A percentile compares a stretch with the other conserved stretches of the same genome.
phyloP scores from a whole-genome alignment of 2,888 invertebrate species.

The Drosophila niveifrons region DNA sequence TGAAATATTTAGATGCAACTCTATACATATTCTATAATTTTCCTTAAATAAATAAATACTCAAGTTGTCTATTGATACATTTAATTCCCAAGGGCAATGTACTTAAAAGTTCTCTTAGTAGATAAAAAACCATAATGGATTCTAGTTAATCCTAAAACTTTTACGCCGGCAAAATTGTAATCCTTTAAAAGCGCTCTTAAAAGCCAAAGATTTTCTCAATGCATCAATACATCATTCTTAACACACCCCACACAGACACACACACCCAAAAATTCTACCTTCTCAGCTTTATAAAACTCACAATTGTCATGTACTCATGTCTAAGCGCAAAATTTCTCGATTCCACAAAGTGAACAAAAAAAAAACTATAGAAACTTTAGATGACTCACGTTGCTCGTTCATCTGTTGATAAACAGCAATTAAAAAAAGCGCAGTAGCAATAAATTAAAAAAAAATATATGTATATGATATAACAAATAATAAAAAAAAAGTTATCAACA shows the following conservation, averaged over 20 bases:
- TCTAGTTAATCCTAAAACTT: neutral
- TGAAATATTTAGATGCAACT: neutral
- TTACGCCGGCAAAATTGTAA: neutral
- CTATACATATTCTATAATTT: too few relatives aligned
- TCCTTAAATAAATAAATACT: too few relatives aligned
- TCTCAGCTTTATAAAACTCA: neutral
- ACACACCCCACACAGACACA: slow-evolving; percentile 2
- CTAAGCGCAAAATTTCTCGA: neutral
- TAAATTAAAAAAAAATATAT: slow-evolving; percentile 11
- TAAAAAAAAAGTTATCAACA: slow-evolving; percentile 34
- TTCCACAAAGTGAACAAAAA: neutral
- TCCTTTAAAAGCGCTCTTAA: neutral
- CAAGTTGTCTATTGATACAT: neutral
- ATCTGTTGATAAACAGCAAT: slow-evolving; percentile 38
- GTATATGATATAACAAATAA: slow-evolving; percentile 3
- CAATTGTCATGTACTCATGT: slow-evolving; percentile 7
- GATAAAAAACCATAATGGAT: slow-evolving; percentile 13
- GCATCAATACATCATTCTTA: neutral
- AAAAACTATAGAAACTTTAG: neutral
- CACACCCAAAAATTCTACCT: neutral
- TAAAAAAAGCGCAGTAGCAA: slow-evolving; percentile 45
- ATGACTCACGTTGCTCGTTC: slow-evolving; percentile 42
- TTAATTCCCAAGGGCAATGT: neutral
- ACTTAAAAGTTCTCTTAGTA: neutral
- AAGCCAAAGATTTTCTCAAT: neutral